Conservation (phyloP, 2,888 invertebrate genomes). For the Drosophila barbarae region DNA sequence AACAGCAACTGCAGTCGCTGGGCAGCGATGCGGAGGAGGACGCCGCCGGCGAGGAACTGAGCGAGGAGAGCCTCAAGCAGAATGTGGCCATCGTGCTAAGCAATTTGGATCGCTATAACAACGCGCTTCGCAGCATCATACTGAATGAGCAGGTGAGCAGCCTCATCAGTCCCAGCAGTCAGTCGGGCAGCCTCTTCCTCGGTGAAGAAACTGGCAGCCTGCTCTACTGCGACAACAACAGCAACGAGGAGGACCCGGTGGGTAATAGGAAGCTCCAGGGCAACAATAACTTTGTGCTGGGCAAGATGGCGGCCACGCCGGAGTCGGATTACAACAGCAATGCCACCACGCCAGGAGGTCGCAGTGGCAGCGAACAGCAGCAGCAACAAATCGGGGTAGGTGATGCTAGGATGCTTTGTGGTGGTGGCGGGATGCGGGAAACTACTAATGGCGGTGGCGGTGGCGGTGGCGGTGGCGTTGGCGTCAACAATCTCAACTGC, state of each 20-base stretch:
- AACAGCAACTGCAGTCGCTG: conserved; percentile 64
- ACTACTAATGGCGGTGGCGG: conserved; percentile 57
- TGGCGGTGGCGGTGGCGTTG: conserved; percentile 36
- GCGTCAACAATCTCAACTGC: conserved; percentile 76
- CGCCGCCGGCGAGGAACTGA: conserved; percentile 74
- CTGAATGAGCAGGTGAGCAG: conserved; percentile 77
- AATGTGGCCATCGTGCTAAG: conserved; percentile 80
- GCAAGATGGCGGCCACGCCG: conserved; percentile 69
- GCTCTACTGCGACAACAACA: conserved; percentile 53
- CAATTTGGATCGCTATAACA: conserved; percentile 80
- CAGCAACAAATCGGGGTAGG: conserved; percentile 66
- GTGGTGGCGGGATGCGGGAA: conserved; percentile 61
- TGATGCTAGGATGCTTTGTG: conserved; percentile 64
- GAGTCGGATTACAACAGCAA: conserved; percentile 80
- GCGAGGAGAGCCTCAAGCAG: conserved; percentile 79
- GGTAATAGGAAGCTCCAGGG: conserved; percentile 40
- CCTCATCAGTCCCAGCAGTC: conserved; percentile 54
- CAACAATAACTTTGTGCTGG: conserved; percentile 52
- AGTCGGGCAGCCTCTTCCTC: conserved; percentile 60
- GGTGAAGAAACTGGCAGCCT: conserved; percentile 59
- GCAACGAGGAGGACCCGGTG: conserved; percentile 32
- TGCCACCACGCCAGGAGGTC: conserved; percentile 77
- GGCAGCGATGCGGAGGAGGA: conserved; percentile 50
- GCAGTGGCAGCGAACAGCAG: conserved; percentile 50
- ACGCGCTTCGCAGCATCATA: conserved; percentile 79